These are phyloP conservation scores for Ochlodes sylvanus DNA, from an alignment of 2,888 invertebrate species.

Conservation along the genomic window DNA sequence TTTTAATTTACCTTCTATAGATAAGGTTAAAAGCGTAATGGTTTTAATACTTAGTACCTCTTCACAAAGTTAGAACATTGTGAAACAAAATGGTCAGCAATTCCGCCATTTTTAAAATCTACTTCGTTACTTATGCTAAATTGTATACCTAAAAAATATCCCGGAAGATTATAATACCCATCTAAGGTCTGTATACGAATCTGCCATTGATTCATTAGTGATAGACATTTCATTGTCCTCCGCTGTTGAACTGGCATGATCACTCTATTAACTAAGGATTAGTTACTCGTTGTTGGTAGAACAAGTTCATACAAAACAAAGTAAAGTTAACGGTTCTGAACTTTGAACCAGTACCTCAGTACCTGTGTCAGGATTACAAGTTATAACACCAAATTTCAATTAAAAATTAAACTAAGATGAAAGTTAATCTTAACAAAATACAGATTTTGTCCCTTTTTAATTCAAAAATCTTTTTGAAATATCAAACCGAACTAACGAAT, in stretches of 20 bases:
- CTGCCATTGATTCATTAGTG: background rate
- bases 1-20: no score
- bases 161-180: no score
- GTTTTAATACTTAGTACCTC: no score
- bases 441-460: no score
- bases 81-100: no score
- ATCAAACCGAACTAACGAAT: no score
- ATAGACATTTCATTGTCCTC: background rate
- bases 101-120: no score
- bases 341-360: slow-evolving; percentile 74
- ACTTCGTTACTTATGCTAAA: no score
- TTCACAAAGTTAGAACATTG: no score
- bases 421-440: background rate
- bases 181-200: background rate
- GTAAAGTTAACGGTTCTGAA: slow-evolving; percentile 74
- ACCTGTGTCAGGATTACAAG: slow-evolving; percentile 76
- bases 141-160: no score
- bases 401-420: slow-evolving; percentile 70
- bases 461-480: no score
- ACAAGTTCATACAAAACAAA: slow-evolving; percentile 62
- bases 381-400: slow-evolving; percentile 76
- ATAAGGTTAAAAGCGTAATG: no score
- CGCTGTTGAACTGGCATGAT: background rate
- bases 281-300: slow-evolving; percentile 7
- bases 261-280: background rate